Evolutionary conservation across 2,888 invertebrate species (phyloP), one percentile per base, ranked within the genome.

Genomic region (Prenolepis imparis): DNA sequence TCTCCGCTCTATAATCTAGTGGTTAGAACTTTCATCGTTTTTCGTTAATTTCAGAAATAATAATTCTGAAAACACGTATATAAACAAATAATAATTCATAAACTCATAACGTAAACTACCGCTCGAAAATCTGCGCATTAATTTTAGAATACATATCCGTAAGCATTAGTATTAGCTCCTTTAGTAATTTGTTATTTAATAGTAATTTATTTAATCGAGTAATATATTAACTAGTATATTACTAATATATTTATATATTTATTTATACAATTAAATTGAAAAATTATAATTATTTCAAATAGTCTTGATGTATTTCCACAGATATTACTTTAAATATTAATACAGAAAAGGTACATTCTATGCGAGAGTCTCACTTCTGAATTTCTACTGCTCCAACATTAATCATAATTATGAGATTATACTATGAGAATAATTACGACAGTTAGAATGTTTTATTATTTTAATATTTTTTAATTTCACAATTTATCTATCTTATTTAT

Each of bases 1-100:
- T 68, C 78, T 59, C 68, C 21, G 36, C n/a, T 21, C 28, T n/a
- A 41, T 24, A 68, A 68, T 67, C 28, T 57, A 24, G 57, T 28
- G n/a, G 21, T 78, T 44, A 18, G 41, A 55, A 55, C 52, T 77
- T 24, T 39, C 15, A 63, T 64, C 63, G 55, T n/a, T 41, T n/a
- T 9, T 9, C 66, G n/a, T 77, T 57, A 28, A 66, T 41, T 18
- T 48, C 18, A 59, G 36, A 68, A 36, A 36, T 36, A 68, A 41
- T 66, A 41, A 63, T 48, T 74, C 9, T 18, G 32, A 59, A 59
- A 59, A 15, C 28, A 28, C 28, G 21, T 36, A 5, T 36, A 4
- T 52, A n/a, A 52, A n/a, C 52, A 24, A 18, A 59, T 12, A 55
- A 55, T 57, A 59, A 59, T 59, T 24, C 48, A 15, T 24, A 59